Evolutionary conservation across 2,113 vertebrate genomes (phyloP).

Genomic region (Ivindomyrus marchei): DNA sequence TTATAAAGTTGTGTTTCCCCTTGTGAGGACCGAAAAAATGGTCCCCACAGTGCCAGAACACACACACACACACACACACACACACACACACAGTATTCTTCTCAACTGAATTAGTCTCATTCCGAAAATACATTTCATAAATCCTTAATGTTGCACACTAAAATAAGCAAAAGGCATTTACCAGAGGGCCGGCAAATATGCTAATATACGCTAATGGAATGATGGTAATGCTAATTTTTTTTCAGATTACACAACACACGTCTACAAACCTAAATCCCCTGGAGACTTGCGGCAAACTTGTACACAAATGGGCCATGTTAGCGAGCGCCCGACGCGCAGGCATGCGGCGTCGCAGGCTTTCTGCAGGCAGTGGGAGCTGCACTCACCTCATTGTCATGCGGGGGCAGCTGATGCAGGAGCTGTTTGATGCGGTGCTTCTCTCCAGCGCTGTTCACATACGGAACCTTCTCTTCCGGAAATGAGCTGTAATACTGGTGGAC

Average conservation of each 20-base stretch:
- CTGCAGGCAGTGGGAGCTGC: background rate
- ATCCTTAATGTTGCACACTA: background rate
- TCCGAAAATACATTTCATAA: background rate
- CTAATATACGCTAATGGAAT: background rate
- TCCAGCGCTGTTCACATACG: constrained; percentile 94
- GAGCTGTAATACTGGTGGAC: constrained; percentile 98
- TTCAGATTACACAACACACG: background rate
- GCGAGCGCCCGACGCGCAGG: background rate
- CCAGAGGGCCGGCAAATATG: background rate
- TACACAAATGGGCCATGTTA: background rate
- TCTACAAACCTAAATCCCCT: background rate
- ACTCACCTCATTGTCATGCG: constrained; percentile 97
- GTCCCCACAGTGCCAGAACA: no score
- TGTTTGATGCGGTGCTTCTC: constrained; percentile 95
- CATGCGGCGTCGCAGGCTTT: background rate
- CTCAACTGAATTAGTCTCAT: background rate
- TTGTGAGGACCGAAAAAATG: no score
- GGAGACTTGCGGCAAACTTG: background rate
- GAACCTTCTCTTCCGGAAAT: constrained; percentile 94
- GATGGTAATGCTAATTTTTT: background rate
- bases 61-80: background rate
- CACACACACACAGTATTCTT: background rate
- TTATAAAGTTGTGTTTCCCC: no score
- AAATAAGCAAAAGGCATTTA: background rate
- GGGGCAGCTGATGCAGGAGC: constrained; percentile 92